Evolutionary conservation across 23 tunicate genomes (phyloP).

Genomic region (Aplidium turbinatum): DNA sequence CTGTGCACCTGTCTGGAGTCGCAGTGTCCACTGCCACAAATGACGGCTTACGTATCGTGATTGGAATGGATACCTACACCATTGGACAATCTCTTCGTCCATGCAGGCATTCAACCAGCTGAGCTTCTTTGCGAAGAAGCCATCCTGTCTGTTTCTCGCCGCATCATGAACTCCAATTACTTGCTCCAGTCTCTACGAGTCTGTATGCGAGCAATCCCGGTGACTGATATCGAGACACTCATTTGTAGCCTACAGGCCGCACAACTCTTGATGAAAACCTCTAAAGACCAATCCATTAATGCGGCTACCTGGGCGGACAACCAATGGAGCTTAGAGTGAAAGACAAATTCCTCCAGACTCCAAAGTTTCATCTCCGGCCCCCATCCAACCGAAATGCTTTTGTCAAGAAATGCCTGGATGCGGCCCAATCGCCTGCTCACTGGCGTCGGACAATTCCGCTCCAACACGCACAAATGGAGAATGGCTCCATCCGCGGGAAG

Average conservation of each 20-base stretch:
- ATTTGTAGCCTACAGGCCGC: neutral
- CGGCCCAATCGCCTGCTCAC: no score
- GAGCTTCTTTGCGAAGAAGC: neutral
- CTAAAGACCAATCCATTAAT: neutral
- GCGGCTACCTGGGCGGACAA: neutral
- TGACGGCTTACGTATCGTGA: neutral
- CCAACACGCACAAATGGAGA: no score
- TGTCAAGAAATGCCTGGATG: no score
- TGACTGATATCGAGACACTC: neutral
- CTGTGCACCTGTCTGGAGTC: constrained; percentile 1
- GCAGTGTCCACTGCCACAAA: neutral
- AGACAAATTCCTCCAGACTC: neutral
- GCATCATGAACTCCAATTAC: neutral
- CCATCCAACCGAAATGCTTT: no score
- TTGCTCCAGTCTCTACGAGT: neutral
- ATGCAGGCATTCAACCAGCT: neutral
- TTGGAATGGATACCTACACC: neutral
- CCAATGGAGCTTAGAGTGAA: neutral
- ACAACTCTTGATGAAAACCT: neutral
- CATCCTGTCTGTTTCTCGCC: neutral
- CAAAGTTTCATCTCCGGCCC: neutral
- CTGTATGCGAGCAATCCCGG: neutral
- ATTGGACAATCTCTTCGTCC: neutral
- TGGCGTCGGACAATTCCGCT: no score
- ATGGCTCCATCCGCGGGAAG: no score